phyloP scores from a whole-genome alignment of 2,113 vertebrate species.

The Leptocoma aspasia region DNA sequence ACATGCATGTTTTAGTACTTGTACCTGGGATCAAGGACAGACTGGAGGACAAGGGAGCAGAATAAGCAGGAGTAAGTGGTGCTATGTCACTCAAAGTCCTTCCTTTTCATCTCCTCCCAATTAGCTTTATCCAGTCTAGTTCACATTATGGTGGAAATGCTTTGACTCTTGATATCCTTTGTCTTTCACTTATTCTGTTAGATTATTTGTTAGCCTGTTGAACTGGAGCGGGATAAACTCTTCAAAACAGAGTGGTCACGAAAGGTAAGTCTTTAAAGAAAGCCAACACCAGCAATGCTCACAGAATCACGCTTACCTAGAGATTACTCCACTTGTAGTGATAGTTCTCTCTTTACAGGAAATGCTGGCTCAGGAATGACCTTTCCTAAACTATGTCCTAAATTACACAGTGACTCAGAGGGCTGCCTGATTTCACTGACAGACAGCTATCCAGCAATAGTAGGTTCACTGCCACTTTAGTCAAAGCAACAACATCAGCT shows the following conservation, averaged over 20 bases:
- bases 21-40: neutral
- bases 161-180: neutral
- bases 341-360: conserved; percentile 20
- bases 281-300: neutral
- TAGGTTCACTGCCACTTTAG: neutral
- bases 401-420: conserved; percentile 12
- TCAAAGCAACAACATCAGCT: neutral
- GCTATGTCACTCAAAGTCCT: neutral
- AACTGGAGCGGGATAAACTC: neutral
- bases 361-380: conserved; percentile 26
- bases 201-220: neutral
- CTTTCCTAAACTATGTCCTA: neutral
- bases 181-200: neutral
- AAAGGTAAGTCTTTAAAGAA: neutral
- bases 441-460: neutral
- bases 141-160: neutral
- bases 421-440: neutral
- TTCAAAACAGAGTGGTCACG: neutral
- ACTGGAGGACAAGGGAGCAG: neutral
- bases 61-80: neutral
- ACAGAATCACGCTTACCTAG: neutral
- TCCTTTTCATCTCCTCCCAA: neutral
- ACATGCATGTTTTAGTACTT: neutral
- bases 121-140: neutral
- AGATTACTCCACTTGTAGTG: neutral